Base-by-base conservation (phyloP, 2,888 invertebrate species). In the Noctua pronuba region DNA sequence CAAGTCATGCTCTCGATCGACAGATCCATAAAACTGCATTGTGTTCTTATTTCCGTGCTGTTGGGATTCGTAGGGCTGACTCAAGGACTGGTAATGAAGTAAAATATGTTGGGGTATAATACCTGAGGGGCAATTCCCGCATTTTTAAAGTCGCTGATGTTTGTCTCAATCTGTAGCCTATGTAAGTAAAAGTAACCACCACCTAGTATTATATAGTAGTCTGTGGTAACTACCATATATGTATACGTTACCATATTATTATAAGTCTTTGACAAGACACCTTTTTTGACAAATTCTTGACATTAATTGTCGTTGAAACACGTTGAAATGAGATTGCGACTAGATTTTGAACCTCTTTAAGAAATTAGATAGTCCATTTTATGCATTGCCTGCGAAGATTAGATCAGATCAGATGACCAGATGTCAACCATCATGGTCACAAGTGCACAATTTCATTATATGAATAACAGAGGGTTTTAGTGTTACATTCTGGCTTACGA, bases 1-100 rank as follows among this genome's bases (percentile, higher is more conserved):
- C 80, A 73, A 87, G 80, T 88, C 90, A 89, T 88, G 70, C 69
- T 85, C 73, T 77, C 75, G 77, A 84, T 79, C 67, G 78, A 81
- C 79, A 81, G 60, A 41, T 75, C 52, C 69, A 85, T 77, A 68
- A 75, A 73, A 81, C 31, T 72, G 49, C 72, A 73, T 82, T 77
- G 71, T 75, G 13, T 73, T 21, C 69, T 67, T 44, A 84, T 84
- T 86, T 83, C 78, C 85, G 65, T 16, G n/a, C 49, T 58, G n/a
- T 3, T 49, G 18, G 21, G 0, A 28, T 16, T 18, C 2, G 7
- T 69, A 83, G 85, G 85, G 83, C 8, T 82, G 77, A 21, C 58
- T 13, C 24, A 11, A 64, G 41, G 13, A 24, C 62, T 5, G 2
- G 6, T 2, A 28, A 28, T 13, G 58, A 28, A 16, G 28, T 7